phyloP scores from a whole-genome alignment of 2,113 vertebrate species.

The Lophius piscatorius region DNA sequence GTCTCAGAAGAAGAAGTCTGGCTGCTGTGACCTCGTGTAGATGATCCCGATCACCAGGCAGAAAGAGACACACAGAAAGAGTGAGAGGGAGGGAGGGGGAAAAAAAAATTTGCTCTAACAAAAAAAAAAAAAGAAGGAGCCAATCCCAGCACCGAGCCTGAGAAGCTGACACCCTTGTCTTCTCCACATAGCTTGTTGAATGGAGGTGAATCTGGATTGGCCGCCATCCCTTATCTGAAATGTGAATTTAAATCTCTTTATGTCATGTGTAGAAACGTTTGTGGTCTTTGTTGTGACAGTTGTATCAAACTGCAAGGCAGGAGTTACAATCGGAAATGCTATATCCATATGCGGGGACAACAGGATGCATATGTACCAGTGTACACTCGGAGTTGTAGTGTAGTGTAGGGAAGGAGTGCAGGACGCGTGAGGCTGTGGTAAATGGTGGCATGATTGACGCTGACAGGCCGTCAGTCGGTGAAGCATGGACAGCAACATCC shows the following conservation, averaged over 20 bases:
- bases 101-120: slow-evolving; percentile 28
- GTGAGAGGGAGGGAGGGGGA: neutral
- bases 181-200: slow-evolving; percentile 37
- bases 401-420: too few species aligned
- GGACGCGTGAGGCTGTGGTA: too few species aligned
- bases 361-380: neutral
- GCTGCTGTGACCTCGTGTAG: slow-evolving; percentile 88
- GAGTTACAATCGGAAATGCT: slow-evolving; percentile 52
- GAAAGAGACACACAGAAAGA: slow-evolving; percentile 1
- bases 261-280: slow-evolving; percentile 62
- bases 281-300: slow-evolving; percentile 72
- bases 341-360: slow-evolving; percentile 52
- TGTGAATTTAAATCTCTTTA: slow-evolving; percentile 64
- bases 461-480: neutral
- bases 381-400: neutral
- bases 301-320: slow-evolving; percentile 54
- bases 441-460: too few species aligned
- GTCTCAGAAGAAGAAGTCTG: slow-evolving; percentile 87
- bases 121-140: too few species aligned
- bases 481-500: neutral
- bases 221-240: slow-evolving; percentile 61
- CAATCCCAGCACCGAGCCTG: slow-evolving; percentile 47
- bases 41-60: slow-evolving; percentile 11
- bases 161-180: slow-evolving; percentile 29
- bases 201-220: slow-evolving; percentile 46